phyloP scores from a whole-genome alignment of 2,797 vertebrate genomes.

The Harpagifer antarcticus region DNA sequence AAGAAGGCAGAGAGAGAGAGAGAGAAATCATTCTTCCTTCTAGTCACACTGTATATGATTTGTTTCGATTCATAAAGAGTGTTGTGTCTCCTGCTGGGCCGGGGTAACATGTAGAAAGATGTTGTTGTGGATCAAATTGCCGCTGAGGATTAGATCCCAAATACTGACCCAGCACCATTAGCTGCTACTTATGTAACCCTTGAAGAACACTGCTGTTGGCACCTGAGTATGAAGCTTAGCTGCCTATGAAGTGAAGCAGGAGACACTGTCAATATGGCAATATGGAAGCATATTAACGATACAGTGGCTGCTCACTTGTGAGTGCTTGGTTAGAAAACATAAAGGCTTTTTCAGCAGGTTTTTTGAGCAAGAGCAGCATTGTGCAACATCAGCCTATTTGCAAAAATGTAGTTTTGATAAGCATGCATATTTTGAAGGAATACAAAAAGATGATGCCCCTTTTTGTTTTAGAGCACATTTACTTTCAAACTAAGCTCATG shows the following conservation, averaged over 20 bases:
- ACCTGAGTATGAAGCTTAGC: conserved; percentile 60
- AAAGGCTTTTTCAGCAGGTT: conserved; percentile 73
- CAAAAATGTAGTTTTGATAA: conserved; percentile 74
- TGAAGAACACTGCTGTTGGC: conserved; percentile 64
- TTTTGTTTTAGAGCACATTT: conserved; percentile 53
- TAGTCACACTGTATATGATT: conserved; percentile 43
- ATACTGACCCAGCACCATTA: conserved; percentile 69
- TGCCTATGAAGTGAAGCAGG: conserved; percentile 48
- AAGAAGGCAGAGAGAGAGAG: conserved; percentile 47
- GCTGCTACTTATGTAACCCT: conserved; percentile 71
- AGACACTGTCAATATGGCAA: conserved; percentile 41
- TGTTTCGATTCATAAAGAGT: conserved; percentile 67
- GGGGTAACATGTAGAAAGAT: conserved; percentile 61
- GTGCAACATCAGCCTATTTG: conserved; percentile 69
- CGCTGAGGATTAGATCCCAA: conserved; percentile 69
- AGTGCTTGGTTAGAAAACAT: conserved; percentile 62
- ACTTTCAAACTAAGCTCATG: conserved; percentile 45
- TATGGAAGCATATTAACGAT: conserved; percentile 54
- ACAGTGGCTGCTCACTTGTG: conserved; percentile 60
- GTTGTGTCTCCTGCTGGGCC: conserved; percentile 54
- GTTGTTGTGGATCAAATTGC: conserved; percentile 68
- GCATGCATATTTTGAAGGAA: conserved; percentile 60
- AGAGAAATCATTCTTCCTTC: conserved; percentile 43
- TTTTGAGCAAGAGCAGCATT: conserved; percentile 69
- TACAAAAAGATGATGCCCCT: conserved; percentile 44